A percentile compares a stretch with the other conserved stretches of the same genome.
These are phyloP conservation scores for Notodonta ziczac DNA, from an alignment of 2,888 invertebrate species.

Conservation along the genomic window DNA sequence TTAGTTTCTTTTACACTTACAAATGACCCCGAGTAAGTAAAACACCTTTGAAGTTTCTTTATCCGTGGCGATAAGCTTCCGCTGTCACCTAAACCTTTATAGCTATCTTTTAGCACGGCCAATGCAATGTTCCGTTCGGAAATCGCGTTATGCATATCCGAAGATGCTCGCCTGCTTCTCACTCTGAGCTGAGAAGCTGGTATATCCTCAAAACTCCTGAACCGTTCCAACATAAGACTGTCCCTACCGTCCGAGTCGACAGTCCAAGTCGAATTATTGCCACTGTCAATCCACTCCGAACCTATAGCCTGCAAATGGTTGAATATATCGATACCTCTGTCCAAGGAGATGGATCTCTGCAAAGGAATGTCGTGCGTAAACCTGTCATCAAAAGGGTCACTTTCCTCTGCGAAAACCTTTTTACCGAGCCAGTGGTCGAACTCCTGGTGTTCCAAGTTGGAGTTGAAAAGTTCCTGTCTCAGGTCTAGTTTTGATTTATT, in stretches of 20 bases:
- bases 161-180: conserved; percentile 77
- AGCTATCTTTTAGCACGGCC: conserved; percentile 63
- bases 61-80: conserved; percentile 62
- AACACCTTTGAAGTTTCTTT: conserved; percentile 64
- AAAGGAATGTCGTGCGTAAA: conserved; percentile 66
- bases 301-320: conserved; percentile 64
- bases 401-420: conserved; percentile 54
- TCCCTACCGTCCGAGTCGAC: conserved; percentile 54
- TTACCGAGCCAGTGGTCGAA: conserved; percentile 69
- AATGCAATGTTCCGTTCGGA: conserved; percentile 55
- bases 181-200: conserved; percentile 65
- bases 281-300: conserved; percentile 58
- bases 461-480: conserved; percentile 66
- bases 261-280: conserved; percentile 64
- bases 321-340: conserved; percentile 69
- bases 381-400: conserved; percentile 45
- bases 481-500: conserved; percentile 60
- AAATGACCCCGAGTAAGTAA: conserved; percentile 58
- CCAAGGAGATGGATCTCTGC: conserved; percentile 70
- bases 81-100: conserved; percentile 58
- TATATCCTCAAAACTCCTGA: conserved; percentile 74
- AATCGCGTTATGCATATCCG: conserved; percentile 48
- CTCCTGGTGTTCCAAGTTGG: conserved; percentile 63
- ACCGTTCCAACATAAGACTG: conserved; percentile 48
- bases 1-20: conserved; percentile 47